A percentile compares a stretch with the other conserved stretches of the same genome.
phyloP scores from a whole-genome alignment of 2,113 vertebrate genomes.

The Vulpes lagopus region DNA sequence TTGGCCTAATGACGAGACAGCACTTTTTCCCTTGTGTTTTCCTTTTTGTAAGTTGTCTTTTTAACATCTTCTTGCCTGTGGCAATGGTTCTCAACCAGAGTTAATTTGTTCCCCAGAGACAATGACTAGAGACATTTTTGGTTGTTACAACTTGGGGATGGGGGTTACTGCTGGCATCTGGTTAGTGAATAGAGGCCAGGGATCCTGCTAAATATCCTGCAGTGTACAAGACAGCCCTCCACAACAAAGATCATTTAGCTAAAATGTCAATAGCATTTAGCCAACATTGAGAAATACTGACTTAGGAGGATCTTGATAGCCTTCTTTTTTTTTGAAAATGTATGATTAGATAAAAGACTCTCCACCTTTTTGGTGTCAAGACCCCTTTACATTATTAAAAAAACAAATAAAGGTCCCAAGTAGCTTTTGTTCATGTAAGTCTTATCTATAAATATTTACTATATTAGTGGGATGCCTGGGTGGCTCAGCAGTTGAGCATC shows the following conservation, averaged over 20 bases:
- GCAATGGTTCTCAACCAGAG: neutral
- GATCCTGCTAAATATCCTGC: neutral
- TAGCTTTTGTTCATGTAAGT: neutral
- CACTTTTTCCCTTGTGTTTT: constrained; percentile 24
- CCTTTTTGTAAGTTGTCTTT: constrained; percentile 24
- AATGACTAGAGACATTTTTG: neutral
- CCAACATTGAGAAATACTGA: neutral
- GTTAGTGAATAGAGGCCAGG: neutral
- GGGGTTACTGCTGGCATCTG: neutral
- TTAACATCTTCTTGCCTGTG: constrained; percentile 31
- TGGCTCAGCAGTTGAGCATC: no score
- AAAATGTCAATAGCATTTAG: neutral
- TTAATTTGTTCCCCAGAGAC: neutral
- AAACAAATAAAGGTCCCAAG: neutral
- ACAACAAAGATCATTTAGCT: no score
- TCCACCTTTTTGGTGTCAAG: neutral
- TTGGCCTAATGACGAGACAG: neutral
- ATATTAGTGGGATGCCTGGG: neutral
- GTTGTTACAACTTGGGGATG: neutral
- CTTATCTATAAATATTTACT: constrained; percentile 43
- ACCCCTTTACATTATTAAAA: neutral
- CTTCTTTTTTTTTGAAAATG: neutral
- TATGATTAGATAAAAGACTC: neutral
- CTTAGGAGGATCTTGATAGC: neutral
- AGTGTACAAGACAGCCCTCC: accelerated